phyloP scores from a whole-genome alignment of 2,797 vertebrate genomes.

The Phyllotis vaccarum region DNA sequence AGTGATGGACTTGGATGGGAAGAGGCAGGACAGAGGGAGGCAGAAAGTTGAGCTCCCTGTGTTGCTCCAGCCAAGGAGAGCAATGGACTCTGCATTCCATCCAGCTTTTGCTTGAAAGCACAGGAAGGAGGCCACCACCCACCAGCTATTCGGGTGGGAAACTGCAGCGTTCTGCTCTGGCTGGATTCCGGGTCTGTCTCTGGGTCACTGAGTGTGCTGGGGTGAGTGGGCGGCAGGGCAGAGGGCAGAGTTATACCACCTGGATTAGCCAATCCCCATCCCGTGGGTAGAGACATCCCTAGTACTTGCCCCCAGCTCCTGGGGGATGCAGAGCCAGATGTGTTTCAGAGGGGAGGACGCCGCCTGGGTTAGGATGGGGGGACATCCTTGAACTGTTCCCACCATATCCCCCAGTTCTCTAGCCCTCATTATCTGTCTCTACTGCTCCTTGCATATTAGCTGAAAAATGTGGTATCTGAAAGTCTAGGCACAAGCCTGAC shows the following conservation, averaged over 20 bases:
- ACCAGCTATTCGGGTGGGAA: background rate
- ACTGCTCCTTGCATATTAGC: background rate
- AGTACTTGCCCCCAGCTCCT: background rate
- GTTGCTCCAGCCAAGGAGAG: background rate
- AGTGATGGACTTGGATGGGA: background rate
- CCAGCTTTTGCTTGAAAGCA: background rate
- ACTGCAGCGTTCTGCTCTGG: background rate
- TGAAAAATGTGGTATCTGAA: background rate
- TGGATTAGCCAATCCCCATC: background rate
- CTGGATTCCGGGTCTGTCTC: background rate
- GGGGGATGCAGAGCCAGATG: background rate
- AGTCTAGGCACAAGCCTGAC: background rate
- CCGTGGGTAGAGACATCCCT: background rate
- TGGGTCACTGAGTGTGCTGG: background rate
- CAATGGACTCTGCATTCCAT: rapidly evolving
- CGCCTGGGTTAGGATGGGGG: rapidly evolving
- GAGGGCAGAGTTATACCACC: background rate
- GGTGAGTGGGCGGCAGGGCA: background rate
- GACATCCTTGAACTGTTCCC: background rate
- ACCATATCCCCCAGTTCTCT: no score
- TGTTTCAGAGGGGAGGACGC: no score
- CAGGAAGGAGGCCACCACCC: background rate
- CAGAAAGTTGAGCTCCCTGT: background rate
- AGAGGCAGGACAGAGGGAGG: background rate
- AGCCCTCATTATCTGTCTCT: background rate